Evolutionary conservation across 2,888 invertebrate species (phyloP).

Genomic region (Eulithis prunata): DNA sequence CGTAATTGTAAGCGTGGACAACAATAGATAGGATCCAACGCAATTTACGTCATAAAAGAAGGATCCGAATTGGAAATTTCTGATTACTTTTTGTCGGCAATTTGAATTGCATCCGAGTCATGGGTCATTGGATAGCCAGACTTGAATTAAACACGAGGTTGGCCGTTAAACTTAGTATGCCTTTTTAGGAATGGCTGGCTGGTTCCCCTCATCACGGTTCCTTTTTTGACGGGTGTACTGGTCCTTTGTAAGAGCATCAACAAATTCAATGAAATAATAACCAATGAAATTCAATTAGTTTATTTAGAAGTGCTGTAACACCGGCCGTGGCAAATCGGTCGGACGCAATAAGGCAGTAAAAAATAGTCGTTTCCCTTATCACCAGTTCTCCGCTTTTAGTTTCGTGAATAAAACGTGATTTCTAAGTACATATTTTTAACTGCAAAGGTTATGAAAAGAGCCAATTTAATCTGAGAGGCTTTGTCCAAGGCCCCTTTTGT

Average conservation of each 20-base stretch:
- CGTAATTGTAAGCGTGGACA: slow-evolving; percentile 28
- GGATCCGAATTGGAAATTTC: slow-evolving; percentile 22
- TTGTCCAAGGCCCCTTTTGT: no score
- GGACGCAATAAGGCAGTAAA: slow-evolving; percentile 40
- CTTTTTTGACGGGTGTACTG: neutral
- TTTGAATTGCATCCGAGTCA: slow-evolving; percentile 30
- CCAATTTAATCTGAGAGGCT: no score
- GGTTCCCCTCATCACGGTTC: slow-evolving; percentile 2
- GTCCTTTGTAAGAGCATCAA: neutral
- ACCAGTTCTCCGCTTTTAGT: slow-evolving; percentile 39
- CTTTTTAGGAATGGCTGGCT: slow-evolving; percentile 19
- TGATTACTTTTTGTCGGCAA: slow-evolving; percentile 27
- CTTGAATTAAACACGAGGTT: slow-evolving; percentile 25
- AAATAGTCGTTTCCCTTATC: slow-evolving; percentile 38
- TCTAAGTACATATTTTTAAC: slow-evolving; percentile 21
- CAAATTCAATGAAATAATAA: slow-evolving; percentile 5
- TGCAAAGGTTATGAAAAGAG: no score
- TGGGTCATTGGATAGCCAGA: slow-evolving; percentile 30
- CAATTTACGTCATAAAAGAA: slow-evolving; percentile 26
- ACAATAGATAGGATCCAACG: slow-evolving; percentile 21
- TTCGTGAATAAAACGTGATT: slow-evolving; percentile 33
- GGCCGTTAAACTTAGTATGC: slow-evolving; percentile 22
- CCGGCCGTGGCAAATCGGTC: slow-evolving; percentile 34
- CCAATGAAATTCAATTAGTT: slow-evolving; percentile 36
- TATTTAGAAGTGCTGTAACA: slow-evolving; percentile 34